Conservation (phyloP, 2,888 invertebrate species). For the Neoscelio sp. region DNA sequence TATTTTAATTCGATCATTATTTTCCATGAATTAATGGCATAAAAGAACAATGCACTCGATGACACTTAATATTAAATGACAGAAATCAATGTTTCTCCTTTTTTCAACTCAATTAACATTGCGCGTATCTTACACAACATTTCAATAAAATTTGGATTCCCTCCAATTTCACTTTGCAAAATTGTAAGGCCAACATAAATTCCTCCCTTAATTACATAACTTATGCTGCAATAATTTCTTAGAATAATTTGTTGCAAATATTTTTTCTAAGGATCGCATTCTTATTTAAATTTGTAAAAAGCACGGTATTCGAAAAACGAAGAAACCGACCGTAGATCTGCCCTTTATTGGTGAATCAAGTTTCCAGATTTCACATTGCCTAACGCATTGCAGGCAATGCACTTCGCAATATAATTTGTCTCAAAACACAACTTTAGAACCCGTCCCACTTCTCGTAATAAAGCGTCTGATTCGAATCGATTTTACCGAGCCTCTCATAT, state of each 20-base stretch:
- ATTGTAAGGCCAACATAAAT: too few species aligned
- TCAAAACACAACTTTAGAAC: conserved; percentile 44
- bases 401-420: conserved; percentile 45
- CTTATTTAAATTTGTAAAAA: conserved; percentile 19
- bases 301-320: conserved; percentile 9
- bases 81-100: too few species aligned
- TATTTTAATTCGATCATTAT: too few species aligned
- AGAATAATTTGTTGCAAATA: background rate
- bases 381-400: conserved; percentile 11
- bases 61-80: too few species aligned
- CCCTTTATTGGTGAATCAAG: conserved; percentile 31
- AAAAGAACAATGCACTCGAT: too few species aligned
- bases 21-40: too few species aligned
- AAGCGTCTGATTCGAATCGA: conserved; percentile 47
- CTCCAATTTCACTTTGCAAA: too few species aligned
- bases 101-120: too few species aligned
- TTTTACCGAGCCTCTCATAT: conserved; percentile 18
- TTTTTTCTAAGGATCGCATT: conserved; percentile 1
- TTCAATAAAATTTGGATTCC: too few species aligned
- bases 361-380: conserved; percentile 19
- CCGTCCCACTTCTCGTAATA: conserved; percentile 47
- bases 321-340: conserved; percentile 2
- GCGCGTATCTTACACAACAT: too few species aligned
- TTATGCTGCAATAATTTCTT: background rate
- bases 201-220: too few species aligned